Conservation (phyloP, 1,140 invertebrate genomes). For the Neodiprion virginianus region DNA sequence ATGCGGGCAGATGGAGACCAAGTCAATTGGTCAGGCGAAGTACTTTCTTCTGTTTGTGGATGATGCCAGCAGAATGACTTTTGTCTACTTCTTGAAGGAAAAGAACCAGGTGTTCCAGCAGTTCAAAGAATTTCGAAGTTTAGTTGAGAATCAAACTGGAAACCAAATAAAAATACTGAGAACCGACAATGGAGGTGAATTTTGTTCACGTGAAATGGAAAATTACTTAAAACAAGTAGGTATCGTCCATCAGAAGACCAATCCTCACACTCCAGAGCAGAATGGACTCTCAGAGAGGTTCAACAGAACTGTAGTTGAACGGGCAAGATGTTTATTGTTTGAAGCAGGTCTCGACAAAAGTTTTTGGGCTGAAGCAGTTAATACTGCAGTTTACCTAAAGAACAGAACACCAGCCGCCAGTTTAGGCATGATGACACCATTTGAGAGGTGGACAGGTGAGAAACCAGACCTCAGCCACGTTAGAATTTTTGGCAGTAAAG, state of each 20-base stretch:
- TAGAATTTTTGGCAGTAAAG: too few species aligned
- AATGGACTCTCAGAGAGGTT: conserved; percentile 43
- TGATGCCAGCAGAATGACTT: conserved; percentile 46
- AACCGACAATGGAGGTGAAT: too few species aligned
- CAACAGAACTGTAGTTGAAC: conserved; percentile 32
- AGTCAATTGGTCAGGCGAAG: conserved; percentile 43
- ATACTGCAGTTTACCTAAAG: background rate
- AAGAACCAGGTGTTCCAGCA: too few species aligned
- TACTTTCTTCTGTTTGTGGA: conserved; percentile 57
- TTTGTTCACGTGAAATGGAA: too few species aligned
- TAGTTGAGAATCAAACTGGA: too few species aligned
- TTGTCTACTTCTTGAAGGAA: conserved; percentile 26
- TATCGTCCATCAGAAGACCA: conserved; percentile 37
- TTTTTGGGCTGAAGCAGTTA: too few species aligned
- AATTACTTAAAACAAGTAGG: too few species aligned
- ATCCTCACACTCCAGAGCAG: conserved; percentile 39
- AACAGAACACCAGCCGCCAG: background rate
- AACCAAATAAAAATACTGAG: too few species aligned
- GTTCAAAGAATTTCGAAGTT: too few species aligned
- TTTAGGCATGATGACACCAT: too few species aligned
- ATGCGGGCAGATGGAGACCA: conserved; percentile 53
- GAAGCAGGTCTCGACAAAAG: background rate
- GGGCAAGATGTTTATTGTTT: conserved; percentile 15
- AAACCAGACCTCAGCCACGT: too few species aligned
- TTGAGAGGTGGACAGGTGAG: too few species aligned